phyloP scores from a whole-genome alignment of 1,140 invertebrate genomes.

The Trinorchestia longiramus region DNA sequence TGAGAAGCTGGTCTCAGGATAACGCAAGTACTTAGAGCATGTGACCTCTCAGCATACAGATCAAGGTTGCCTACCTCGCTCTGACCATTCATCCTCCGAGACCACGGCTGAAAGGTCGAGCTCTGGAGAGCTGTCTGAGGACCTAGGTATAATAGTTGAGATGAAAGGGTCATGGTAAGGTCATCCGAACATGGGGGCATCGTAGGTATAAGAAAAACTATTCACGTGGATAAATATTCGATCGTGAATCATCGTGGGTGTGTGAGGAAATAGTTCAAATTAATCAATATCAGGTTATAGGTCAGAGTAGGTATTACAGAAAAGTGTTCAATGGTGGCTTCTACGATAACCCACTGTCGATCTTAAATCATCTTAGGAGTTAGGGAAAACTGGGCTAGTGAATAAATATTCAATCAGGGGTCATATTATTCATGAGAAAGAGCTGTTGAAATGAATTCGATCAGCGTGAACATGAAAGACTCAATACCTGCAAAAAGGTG shows the following conservation, averaged over 20 bases:
- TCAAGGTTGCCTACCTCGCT: slow-evolving; percentile 13
- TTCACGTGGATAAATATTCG: background rate
- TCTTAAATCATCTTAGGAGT: too few species aligned
- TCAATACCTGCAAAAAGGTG: too few species aligned
- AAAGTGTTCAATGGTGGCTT: too few species aligned
- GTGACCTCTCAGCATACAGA: slow-evolving; percentile 34
- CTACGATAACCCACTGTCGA: too few species aligned
- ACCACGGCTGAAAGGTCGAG: slow-evolving; percentile 27
- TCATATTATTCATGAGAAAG: too few species aligned
- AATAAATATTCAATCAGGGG: too few species aligned
- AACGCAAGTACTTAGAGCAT: background rate
- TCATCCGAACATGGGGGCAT: background rate
- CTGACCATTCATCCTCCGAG: background rate
- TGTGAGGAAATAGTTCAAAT: background rate
- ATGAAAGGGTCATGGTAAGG: background rate
- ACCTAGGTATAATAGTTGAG: background rate
- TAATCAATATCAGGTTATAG: too few species aligned
- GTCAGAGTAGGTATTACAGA: too few species aligned
- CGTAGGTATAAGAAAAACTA: background rate
- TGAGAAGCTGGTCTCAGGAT: background rate
- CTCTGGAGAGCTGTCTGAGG: background rate
- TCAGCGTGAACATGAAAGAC: too few species aligned
- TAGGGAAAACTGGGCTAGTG: too few species aligned
- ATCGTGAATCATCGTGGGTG: background rate
- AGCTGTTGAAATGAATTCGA: too few species aligned